Conservation (phyloP, 2,113 vertebrate genomes). For the Oryctolagus cuniculus region mOryCun1.1 NC_091435.1:83272501-83273000, state of each 20-base stretch:
- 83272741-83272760: background rate
- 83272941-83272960: background rate
- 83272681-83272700: background rate
- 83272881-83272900: slow-evolving; percentile 14
- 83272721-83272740: background rate
- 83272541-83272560: background rate
- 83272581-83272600: background rate
- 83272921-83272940: background rate
- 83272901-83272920: background rate
- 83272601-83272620: too few species aligned
- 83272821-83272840: background rate
- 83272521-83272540: background rate
- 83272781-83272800: background rate
- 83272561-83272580: background rate
- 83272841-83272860: background rate
- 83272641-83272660: background rate
- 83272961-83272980: background rate
- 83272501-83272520: background rate
- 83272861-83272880: slow-evolving; percentile 19
- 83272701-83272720: background rate
- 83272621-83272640: background rate
- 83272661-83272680: background rate
- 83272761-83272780: background rate
- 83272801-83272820: background rate
- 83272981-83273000: background rate